Evolutionary conservation across 2,797 vertebrate genomes (phyloP).

Genomic region (Tadarida brasiliensis): DNA sequence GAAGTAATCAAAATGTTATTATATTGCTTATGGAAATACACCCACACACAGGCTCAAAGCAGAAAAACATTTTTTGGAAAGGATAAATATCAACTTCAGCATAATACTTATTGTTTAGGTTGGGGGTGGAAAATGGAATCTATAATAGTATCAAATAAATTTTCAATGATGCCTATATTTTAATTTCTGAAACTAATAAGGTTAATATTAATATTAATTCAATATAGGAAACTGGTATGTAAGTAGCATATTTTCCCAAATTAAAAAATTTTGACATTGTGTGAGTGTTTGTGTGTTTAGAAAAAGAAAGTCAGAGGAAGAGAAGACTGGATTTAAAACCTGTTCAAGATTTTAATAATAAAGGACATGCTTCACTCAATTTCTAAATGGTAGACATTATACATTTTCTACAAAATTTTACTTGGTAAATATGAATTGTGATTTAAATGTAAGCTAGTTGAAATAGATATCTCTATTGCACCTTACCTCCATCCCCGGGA

Average conservation of each 20-base stretch:
- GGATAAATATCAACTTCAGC: neutral
- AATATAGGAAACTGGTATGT: neutral
- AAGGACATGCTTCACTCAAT: neutral
- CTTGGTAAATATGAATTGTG: neutral
- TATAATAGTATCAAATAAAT: neutral
- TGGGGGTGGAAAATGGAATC: neutral
- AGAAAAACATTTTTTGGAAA: neutral
- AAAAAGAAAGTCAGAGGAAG: neutral
- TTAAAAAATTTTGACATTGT: neutral
- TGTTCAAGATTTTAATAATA: neutral
- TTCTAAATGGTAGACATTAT: neutral
- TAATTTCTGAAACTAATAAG: neutral
- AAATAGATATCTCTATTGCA: neutral
- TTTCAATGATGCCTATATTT: neutral
- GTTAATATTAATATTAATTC: neutral
- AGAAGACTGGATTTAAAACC: neutral
- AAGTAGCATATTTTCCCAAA: neutral
- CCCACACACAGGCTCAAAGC: neutral
- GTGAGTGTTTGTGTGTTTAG: neutral
- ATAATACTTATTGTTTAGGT: neutral
- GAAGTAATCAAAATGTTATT: neutral
- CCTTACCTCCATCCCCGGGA: no score
- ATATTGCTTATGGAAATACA: neutral
- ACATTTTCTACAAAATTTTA: neutral
- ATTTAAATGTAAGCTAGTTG: neutral